Base-by-base conservation (phyloP, 2,113 vertebrate species). In the Carollia perspicillata region DNA sequence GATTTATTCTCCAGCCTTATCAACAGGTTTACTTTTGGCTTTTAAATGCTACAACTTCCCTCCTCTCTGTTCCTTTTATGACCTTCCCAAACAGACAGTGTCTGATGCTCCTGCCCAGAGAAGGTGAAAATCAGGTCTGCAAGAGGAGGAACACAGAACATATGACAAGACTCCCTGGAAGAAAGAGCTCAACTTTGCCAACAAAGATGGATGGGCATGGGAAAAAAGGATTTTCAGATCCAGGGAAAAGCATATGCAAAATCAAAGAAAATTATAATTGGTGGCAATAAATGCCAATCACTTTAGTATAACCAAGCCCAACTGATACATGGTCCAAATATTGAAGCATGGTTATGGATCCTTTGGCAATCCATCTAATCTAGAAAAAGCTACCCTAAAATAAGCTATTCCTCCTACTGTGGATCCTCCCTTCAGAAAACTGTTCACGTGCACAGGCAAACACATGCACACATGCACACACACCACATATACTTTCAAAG, bases 111-210 rank as follows among this genome's bases (percentile, higher is more conserved):
- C 30, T 30, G 4, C 33, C 18, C 23, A 0, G 33, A 88, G 44
- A 55, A 35, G 14, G 42, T 5, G 4, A 1, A 40, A 42, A 2
- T 30, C 4, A 8, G 0, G 0, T 51, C 71, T 80, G 55, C 3
- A 8, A 42, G 55, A 10, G 28, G 12, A 28, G 69, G 55, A 60
- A 9, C 28, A 30, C n/a, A 44, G 42, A 42, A 30, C 53, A 53
- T 13, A 12, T 3, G 11, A 17, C 42, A 44, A 35, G 51, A 37
- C 4, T 42, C 26, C 3, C 10, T 12, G 9, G 22, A 79, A 53
- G 40, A 20, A 58, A 33, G 30, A 28, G 37, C 20, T 4, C 23
- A 12, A 18, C 63, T 69, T 42, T 53, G 8, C 49, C 63, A 42
- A 33, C 12, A 6, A 47, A 84, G 65, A 66, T 0, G 55, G 16